Base-by-base conservation (phyloP, 2,888 invertebrate species). In the Dasypolia templi region DNA sequence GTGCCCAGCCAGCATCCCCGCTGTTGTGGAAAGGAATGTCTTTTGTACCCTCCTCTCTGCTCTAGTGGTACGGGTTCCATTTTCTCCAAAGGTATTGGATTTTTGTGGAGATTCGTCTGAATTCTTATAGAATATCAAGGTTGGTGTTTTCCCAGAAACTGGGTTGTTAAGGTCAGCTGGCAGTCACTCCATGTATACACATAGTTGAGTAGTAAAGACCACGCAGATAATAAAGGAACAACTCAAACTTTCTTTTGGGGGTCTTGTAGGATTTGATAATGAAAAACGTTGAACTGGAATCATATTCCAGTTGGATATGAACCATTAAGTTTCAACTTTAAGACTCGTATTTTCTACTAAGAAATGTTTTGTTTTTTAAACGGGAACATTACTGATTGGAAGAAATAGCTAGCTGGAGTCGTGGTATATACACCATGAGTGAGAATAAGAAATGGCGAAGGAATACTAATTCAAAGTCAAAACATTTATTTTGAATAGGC, bases 11-110 rank as follows among this genome's bases (percentile, higher is more conserved):
- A 76, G 82, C 51, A 22, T 77, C 79, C 86, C 82, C 79, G 81
- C 81, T 78, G 81, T 87, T 88, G 85, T 87, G 83, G 77, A 87
- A 85, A 87, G 89, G 91, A 92, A 93, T 91, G 89, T 81, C 86
- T 81, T 85, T 87, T 85, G 75, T 79, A 51, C 77, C 78, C 81
- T 49, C 80, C 83, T 61, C 71, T 49, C 42, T 26, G 66, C 49
- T 72, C 56, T 26, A 83, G 68, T 61, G 77, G 53, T 32, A 53
- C 46, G 77, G 46, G 56, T 72, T 66, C n/a, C 42, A 61, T 72
- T 71, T 65, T 61, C 78, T 82, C 26, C 11, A 44, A 68, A 71
- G 66, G 14, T 49, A 59, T 74, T 68, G 26, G 35, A 51, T 35
- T 67, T 81, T 81, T 70, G 29, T 17, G 9, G 55, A 76, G 70